Base-by-base conservation (phyloP, 2,888 invertebrate species). In the Platerodrilus igneus region DNA sequence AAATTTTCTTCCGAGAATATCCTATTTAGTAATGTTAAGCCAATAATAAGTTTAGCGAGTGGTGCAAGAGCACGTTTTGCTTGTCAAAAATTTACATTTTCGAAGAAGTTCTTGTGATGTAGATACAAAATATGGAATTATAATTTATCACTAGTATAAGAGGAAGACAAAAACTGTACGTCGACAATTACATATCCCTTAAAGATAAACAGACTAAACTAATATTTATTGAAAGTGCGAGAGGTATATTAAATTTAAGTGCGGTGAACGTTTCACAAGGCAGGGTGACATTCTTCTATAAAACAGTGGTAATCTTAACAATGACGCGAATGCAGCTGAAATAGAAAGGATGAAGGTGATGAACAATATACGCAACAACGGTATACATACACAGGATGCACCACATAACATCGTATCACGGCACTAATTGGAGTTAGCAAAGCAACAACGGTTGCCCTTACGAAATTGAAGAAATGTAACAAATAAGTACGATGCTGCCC, bases 391-490 rank as follows among this genome's bases (percentile, higher is more conserved):
- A 11, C 3, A 9, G 8, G 6, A 4, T 4, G 10, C 25, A 13
- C 4, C 5, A 7, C 25, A 25, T 11, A 8, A 11, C 10, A 18
- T 11, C 31, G 20, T 8, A 14, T 3, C 17, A 18, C 2, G 15
- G 10, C 18, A 16, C 29, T n/a, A 21, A 20, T 14, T 20, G 21
- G 15, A 6, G n/a, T n/a, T n/a, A n/a, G n/a, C n/a, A n/a, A n/a
- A n/a, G n/a, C n/a, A n/a, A n/a, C n/a, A n/a, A n/a, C n/a, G n/a
- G n/a, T n/a, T n/a, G n/a, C n/a, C n/a, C n/a, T n/a, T n/a, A n/a
- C n/a, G 21, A 14, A 31, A 20, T n/a, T 20, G 19, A 21, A n/a
- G 31, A 17, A 29, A 29, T 10, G 11, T 29, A n/a, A 8, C 18
- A 10, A n/a, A 3, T 7, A 29, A 29, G 10, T 3, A 16, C 7